These are phyloP conservation scores for Geophilus truncorum DNA, from an alignment of 2,888 invertebrate species.

Conservation along the genomic window DNA sequence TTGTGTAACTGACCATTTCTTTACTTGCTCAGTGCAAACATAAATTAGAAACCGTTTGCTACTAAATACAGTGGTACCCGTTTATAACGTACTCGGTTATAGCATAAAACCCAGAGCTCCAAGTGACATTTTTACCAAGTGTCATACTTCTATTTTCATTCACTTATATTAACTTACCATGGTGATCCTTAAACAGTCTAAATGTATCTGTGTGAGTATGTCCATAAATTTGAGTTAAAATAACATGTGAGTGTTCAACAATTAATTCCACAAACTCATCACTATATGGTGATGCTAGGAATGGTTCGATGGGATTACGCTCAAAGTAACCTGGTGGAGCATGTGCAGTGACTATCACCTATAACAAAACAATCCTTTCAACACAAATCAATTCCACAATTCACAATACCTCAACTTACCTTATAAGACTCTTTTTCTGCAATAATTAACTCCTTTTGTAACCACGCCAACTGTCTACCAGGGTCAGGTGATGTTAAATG, in stretches of 20 bases:
- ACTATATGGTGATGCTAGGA: constrained; percentile 70
- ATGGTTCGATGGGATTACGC: constrained; percentile 54
- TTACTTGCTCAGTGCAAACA: too few species aligned
- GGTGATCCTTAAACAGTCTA: constrained; percentile 49
- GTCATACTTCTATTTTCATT: not conserved
- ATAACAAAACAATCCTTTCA: too few species aligned
- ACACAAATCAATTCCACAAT: too few species aligned
- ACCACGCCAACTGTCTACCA: not conserved
- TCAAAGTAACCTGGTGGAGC: constrained; percentile 78
- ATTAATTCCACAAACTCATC: constrained; percentile 67
- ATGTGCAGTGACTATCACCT: constrained; percentile 36
- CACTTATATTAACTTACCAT: not conserved
- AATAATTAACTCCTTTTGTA: not conserved
- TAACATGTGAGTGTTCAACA: constrained; percentile 70
- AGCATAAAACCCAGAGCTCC: too few species aligned
- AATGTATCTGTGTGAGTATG: constrained; percentile 89
- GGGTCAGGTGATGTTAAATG: not conserved
- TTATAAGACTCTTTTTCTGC: not conserved
- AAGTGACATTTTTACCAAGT: too few species aligned
- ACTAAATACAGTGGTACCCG: too few species aligned
- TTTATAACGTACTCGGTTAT: too few species aligned
- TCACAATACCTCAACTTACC: not conserved
- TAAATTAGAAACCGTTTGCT: too few species aligned
- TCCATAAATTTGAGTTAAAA: constrained; percentile 87
- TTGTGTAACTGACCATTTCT: too few species aligned